A percentile compares a stretch with the other conserved stretches of the same genome.
phyloP scores from a whole-genome alignment of 1,140 invertebrate species.

The Papilio aristodemus region DNA sequence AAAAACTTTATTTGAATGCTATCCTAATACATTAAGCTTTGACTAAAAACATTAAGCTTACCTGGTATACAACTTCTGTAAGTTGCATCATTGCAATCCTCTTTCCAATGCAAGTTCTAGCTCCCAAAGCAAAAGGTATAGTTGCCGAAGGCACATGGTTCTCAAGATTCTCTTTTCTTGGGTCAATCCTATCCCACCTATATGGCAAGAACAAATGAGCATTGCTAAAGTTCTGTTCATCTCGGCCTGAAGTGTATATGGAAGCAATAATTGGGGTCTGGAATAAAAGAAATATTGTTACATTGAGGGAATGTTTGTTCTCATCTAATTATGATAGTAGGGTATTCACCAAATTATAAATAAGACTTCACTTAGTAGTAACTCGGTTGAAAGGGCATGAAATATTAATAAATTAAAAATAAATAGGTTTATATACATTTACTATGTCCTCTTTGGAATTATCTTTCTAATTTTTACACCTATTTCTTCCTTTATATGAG shows the following conservation, averaged over 20 bases:
- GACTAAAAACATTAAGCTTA: too few relatives aligned
- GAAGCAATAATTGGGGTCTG: constrained; percentile 90
- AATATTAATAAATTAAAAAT: background rate
- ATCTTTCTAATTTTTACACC: constrained; percentile 61
- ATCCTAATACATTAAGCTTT: too few relatives aligned
- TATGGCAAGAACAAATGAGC: constrained; percentile 87
- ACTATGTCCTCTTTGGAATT: constrained; percentile 54
- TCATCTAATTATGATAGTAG: too few relatives aligned
- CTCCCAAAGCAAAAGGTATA: constrained; percentile 91
- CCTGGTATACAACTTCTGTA: constrained; percentile 83
- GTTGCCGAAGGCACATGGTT: constrained; percentile 84
- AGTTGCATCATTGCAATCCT: constrained; percentile 89
- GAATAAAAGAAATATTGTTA: constrained; percentile 38
- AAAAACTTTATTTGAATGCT: too few relatives aligned
- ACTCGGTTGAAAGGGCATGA: background rate
- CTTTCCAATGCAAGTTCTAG: constrained; percentile 90
- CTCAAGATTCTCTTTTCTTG: constrained; percentile 52
- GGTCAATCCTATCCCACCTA: constrained; percentile 85
- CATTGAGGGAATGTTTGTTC: background rate
- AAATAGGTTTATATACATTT: constrained; percentile 36
- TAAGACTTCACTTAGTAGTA: background rate
- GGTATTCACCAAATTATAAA: background rate
- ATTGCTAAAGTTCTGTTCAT: constrained; percentile 84
- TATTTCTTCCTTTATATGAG: constrained; percentile 81
- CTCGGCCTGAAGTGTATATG: constrained; percentile 89